These are phyloP conservation scores for Drosophila carrolli DNA, from an alignment of 1,140 invertebrate species.

Conservation along the genomic window DNA sequence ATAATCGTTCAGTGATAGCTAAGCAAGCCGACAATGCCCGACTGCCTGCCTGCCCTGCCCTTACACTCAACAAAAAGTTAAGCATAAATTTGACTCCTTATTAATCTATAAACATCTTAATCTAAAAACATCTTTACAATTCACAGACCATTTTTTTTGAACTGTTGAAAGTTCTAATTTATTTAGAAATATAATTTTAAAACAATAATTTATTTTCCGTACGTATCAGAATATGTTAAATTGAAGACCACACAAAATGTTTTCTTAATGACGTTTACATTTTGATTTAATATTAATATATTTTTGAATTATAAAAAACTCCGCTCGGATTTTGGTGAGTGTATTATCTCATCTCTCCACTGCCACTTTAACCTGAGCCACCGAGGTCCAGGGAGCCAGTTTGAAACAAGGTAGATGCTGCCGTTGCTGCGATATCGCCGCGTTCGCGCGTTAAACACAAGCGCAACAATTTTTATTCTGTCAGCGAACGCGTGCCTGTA, in stretches of 20 bases:
- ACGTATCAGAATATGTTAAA: too few species aligned
- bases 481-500: constrained; percentile 85
- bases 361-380: constrained; percentile 69
- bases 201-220: too few species aligned
- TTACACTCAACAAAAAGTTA: constrained; percentile 2
- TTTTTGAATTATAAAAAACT: too few species aligned
- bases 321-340: not conserved
- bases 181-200: too few species aligned
- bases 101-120: too few species aligned
- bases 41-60: constrained; percentile 20
- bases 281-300: too few species aligned
- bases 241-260: too few species aligned
- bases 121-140: too few species aligned
- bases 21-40: constrained; percentile 80
- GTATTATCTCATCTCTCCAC: constrained; percentile 35
- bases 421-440: constrained; percentile 74
- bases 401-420: constrained; percentile 73
- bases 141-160: too few species aligned
- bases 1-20: constrained; percentile 84
- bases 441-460: constrained; percentile 85
- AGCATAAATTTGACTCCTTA: too few species aligned
- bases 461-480: constrained; percentile 85
- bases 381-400: constrained; percentile 70
- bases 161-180: too few species aligned
- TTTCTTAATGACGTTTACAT: too few species aligned